Conservation (phyloP, 2,888 invertebrate species). For the Dichetophora obliterata region DNA sequence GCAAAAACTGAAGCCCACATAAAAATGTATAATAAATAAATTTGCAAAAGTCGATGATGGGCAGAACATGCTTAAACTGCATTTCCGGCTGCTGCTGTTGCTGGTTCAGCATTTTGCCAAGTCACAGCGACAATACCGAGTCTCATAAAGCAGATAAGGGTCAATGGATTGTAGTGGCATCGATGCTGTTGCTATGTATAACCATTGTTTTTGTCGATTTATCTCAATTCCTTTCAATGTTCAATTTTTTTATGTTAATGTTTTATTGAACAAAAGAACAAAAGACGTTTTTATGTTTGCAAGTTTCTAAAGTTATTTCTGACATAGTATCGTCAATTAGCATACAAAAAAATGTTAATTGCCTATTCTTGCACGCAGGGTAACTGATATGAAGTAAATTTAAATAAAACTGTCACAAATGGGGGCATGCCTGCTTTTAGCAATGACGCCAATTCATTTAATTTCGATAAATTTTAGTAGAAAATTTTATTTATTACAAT, state of each 20-base stretch:
- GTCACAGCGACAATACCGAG: not conserved
- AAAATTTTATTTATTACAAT: no score
- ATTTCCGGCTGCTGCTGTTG: not conserved
- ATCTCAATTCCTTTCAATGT: not conserved
- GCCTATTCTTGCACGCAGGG: no score
- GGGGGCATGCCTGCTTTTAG: no score
- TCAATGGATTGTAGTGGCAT: slow-evolving; percentile 18
- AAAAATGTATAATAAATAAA: slow-evolving; percentile 14
- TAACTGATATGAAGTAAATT: no score
- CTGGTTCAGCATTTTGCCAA: not conserved
- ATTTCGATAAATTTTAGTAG: no score
- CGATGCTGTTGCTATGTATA: not conserved
- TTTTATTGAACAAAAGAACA: no score
- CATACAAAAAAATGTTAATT: no score
- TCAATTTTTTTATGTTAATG: not conserved
- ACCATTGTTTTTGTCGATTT: not conserved
- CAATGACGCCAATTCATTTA: no score
- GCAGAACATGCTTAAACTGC: not conserved
- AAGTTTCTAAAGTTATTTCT: no score
- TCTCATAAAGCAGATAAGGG: not conserved
- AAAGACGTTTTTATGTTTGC: no score
- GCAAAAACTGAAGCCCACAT: not conserved
- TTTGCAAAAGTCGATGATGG: slow-evolving; percentile 13
- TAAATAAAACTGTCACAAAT: no score
- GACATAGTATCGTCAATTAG: no score